phyloP scores from a whole-genome alignment of 2,797 vertebrate genomes.

The Gambelia wislizenii region DNA sequence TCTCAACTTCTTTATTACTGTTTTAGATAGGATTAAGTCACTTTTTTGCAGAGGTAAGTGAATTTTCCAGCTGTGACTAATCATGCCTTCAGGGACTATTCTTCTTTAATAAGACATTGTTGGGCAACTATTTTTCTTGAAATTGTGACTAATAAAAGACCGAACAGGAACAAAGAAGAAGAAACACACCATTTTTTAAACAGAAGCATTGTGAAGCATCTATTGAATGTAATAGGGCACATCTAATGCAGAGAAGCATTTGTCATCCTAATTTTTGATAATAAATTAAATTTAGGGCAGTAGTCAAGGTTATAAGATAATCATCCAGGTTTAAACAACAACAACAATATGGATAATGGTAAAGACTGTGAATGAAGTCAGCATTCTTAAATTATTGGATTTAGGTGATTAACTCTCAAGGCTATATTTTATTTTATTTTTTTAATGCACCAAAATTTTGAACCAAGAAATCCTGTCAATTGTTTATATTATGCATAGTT shows the following conservation, averaged over 20 bases:
- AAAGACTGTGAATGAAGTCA: not conserved
- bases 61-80: not conserved
- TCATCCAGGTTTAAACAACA: not conserved
- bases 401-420: not conserved
- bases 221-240: not conserved
- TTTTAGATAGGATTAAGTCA: not conserved
- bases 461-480: not conserved
- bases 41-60: not conserved
- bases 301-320: not conserved
- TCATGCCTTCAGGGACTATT: not conserved
- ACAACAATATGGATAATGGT: not conserved
- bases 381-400: not conserved
- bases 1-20: not conserved
- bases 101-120: not conserved
- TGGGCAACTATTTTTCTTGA: conserved; percentile 14
- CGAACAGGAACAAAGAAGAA: not conserved
- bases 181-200: not conserved
- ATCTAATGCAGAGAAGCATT: not conserved
- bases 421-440: not conserved
- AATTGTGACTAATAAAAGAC: conserved; percentile 10
- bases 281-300: not conserved
- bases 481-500: not conserved
- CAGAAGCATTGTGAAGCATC: not conserved
- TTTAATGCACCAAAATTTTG: not conserved
- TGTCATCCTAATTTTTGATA: conserved; percentile 7